These are phyloP conservation scores for Ctenicera cuprea DNA, from an alignment of 2,888 invertebrate species.

Conservation along the genomic window DNA sequence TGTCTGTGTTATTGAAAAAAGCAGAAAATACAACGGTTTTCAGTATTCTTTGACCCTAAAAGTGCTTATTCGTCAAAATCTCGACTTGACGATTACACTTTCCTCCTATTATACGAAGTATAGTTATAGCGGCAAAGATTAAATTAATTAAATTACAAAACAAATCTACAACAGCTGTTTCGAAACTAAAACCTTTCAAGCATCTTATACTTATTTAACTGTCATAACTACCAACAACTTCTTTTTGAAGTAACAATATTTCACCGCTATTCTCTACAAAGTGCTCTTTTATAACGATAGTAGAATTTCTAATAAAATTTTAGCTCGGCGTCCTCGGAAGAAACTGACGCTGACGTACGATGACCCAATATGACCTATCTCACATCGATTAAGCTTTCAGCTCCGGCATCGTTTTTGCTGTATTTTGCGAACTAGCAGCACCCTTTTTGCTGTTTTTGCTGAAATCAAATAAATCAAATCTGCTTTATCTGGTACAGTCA, in stretches of 20 bases:
- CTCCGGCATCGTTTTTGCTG: conserved; percentile 21
- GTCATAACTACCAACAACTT: neutral
- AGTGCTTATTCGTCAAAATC: no score
- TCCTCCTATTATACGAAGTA: no score
- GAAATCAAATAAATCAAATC: conserved; percentile 20
- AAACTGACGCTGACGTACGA: conserved; percentile 16
- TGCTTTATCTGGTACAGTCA: conserved; percentile 2
- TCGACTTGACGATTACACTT: no score
- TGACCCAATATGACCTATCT: conserved; percentile 29
- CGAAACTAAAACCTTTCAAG: no score
- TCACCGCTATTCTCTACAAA: neutral
- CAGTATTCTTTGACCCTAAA: no score
- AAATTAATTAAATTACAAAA: no score
- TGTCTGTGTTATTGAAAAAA: no score
- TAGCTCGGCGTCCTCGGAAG: neutral
- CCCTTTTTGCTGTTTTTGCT: conserved; percentile 23
- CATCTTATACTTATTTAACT: neutral
- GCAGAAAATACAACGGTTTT: no score
- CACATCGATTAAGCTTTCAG: conserved; percentile 33
- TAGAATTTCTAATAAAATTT: conserved; percentile 11
- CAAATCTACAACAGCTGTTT: no score
- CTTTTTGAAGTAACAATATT: neutral
- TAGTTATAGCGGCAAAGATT: no score
- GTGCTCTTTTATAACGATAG: conserved; percentile 4
- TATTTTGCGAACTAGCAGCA: conserved; percentile 8